Evolutionary conservation across 2,888 invertebrate species (phyloP).

Genomic region (Rapana venosa): DNA sequence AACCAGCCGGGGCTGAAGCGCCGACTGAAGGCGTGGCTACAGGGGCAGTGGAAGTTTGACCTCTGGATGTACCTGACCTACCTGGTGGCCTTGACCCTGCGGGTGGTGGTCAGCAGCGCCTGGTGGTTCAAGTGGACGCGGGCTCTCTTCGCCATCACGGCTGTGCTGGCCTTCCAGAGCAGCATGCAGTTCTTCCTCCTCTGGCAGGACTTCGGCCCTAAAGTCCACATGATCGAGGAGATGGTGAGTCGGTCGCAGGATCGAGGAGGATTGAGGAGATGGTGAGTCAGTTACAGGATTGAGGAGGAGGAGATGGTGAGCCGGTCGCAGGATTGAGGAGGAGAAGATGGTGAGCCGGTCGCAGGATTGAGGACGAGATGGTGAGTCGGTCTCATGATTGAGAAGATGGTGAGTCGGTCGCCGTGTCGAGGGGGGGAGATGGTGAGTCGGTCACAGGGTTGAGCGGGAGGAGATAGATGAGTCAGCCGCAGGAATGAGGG

Average conservation of each 20-base stretch:
- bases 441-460: no score
- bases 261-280: no score
- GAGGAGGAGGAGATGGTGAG: no score
- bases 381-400: no score
- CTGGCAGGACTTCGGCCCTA: not conserved
- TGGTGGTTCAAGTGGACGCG: not conserved
- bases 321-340: no score
- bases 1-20: not conserved
- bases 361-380: no score
- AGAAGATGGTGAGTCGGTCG: no score
- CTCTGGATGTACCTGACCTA: not conserved
- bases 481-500: no score
- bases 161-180: not conserved
- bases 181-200: not conserved
- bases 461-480: no score
- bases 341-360: no score
- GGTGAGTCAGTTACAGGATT: no score
- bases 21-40: not conserved
- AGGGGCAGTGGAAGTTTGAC: slow-evolving; percentile 8
- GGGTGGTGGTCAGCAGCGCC: not conserved
- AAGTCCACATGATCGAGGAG: slow-evolving; percentile 10
- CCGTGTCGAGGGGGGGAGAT: no score
- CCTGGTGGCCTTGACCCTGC: not conserved
- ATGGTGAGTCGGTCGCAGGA: not conserved
- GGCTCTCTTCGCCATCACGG: not conserved